Base-by-base conservation (phyloP, 2,888 invertebrate genomes). In the Poecilobothrus nobilitatus region DNA sequence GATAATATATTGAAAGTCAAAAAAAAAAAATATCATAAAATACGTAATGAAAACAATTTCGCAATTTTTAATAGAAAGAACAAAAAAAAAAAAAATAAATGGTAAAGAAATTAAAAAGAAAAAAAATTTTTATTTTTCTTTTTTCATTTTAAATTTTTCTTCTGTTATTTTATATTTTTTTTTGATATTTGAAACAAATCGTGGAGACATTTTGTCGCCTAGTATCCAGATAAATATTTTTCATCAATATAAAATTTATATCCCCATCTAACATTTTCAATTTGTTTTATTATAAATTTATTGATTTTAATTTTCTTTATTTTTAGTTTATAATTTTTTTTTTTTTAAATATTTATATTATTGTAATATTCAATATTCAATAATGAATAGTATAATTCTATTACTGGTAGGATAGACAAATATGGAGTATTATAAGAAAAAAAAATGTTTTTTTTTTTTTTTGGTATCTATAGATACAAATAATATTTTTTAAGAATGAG, bases 151-250 rank as follows among this genome's bases (percentile, higher is more conserved):
- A 15, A 15, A 12, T 53, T 53, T 18, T n/a, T n/a, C n/a, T n/a
- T n/a, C n/a, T 37, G 6, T 37, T 37, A 37, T 37, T 37, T 37
- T 37, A 10, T 53, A n/a, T 53, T 53, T 53, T 53, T 44, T 53
- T 53, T 18, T 53, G 3, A n/a, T 53, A 18, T 53, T 53, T 53
- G 53, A 8, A 53, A 53, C 53, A 53, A 1, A 53, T 15, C 18
- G 63, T 27, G 22, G 22, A 63, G 63, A 63, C 63, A 63, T 63
- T 63, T 63, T 63, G 63, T 63, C 63, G 63, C 63, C 63, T 53
- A 53, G 53, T 53, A 53, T 27, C 53, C 53, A 53, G 53, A 53
- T 53, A 53, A 53, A 53, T 53, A 53, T 53, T 53, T 53, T 53
- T 53, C 53, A 53, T 53, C 53, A 53, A 53, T 18, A 53, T 53